Conservation (phyloP, 1,140 invertebrate species). For the Leguminivora glycinivorella region DNA sequence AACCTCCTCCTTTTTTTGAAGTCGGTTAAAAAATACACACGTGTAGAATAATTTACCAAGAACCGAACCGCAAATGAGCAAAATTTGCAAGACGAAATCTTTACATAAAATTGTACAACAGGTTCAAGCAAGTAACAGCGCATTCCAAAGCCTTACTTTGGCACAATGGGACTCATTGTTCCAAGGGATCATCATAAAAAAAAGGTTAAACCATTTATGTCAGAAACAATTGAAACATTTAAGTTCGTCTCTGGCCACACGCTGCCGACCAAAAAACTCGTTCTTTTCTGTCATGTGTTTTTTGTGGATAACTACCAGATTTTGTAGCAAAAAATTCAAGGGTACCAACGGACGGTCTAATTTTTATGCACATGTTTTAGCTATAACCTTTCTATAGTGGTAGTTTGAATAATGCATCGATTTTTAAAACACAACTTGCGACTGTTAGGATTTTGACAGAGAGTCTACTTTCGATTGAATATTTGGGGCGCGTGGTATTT, state of each 20-base stretch:
- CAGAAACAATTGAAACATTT: slow-evolving; percentile 7
- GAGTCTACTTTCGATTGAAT: background rate
- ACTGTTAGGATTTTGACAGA: background rate
- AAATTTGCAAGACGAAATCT: background rate
- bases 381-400: background rate
- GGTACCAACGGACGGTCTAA: slow-evolving; percentile 13
- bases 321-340: slow-evolving; percentile 10
- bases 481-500: background rate
- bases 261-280: background rate
- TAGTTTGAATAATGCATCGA: background rate
- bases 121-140: background rate
- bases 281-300: background rate
- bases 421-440: background rate
- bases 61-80: too few species aligned
- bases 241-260: slow-evolving; percentile 7
- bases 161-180: slow-evolving; percentile 1
- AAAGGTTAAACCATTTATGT: slow-evolving; percentile 4
- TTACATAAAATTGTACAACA: background rate
- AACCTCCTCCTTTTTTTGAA: too few species aligned
- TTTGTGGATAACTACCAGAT: slow-evolving; percentile 2
- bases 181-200: background rate
- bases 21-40: too few species aligned
- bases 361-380: slow-evolving; percentile 6
- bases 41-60: too few species aligned
- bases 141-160: background rate